Conservation (phyloP, 2,113 vertebrate species). For the Pholis gunnellus region DNA sequence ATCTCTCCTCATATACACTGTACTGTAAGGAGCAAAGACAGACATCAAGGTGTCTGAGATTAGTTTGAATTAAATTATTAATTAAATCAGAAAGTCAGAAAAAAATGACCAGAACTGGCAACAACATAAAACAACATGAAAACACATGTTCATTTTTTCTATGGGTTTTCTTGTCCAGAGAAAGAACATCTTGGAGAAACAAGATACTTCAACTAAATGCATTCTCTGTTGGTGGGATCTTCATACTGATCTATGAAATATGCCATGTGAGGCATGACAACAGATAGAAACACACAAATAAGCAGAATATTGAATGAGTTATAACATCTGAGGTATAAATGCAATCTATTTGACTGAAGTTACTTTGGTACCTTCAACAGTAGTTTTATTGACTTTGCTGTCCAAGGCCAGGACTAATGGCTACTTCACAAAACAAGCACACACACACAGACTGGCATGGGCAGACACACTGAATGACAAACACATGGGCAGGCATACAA, state of each 20-base stretch:
- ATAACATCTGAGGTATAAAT: conserved; percentile 48
- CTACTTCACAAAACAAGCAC: conserved; percentile 37
- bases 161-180: background rate
- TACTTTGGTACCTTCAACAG: conserved; percentile 55
- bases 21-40: background rate
- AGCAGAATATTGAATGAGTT: conserved; percentile 34
- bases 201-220: conserved; percentile 14
- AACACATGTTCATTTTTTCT: background rate
- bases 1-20: conserved; percentile 16
- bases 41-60: conserved; percentile 45
- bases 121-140: background rate
- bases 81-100: conserved; percentile 33
- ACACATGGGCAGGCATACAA: conserved; percentile 30
- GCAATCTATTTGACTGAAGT: conserved; percentile 44
- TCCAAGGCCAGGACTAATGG: conserved; percentile 56
- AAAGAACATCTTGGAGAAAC: background rate
- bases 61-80: conserved; percentile 52
- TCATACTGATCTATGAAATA: conserved; percentile 32
- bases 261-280: conserved; percentile 32
- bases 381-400: conserved; percentile 51
- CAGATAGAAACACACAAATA: conserved; percentile 32
- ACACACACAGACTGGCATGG: conserved; percentile 3
- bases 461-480: conserved; percentile 25
- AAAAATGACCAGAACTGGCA: background rate
- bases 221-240: conserved; percentile 16